A percentile compares a stretch with the other conserved stretches of the same genome.
These are phyloP conservation scores for Typhlomys cinereus DNA, from an alignment of 2,113 vertebrate genomes.

Conservation along the genomic window DNA sequence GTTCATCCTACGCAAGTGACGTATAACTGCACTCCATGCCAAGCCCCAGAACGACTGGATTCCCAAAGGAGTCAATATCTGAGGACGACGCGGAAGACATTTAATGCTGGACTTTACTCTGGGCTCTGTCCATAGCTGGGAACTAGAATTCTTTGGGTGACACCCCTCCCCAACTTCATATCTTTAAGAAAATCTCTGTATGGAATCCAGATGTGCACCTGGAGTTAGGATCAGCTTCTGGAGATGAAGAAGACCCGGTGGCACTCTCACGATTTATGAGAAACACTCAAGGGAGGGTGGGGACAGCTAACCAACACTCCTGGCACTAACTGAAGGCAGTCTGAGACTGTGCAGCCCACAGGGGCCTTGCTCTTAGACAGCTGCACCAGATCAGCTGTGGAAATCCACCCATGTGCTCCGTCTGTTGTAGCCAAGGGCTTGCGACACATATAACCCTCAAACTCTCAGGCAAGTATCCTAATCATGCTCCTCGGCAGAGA, in stretches of 20 bases:
- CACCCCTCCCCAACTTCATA: not conserved
- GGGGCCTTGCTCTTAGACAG: not conserved
- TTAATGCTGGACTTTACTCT: not conserved
- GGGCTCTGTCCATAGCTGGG: not conserved
- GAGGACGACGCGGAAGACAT: not conserved
- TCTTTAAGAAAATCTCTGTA: not conserved
- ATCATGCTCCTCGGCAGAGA: constrained; percentile 30
- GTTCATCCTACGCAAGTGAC: not conserved
- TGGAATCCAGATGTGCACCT: not conserved
- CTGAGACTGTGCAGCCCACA: not conserved
- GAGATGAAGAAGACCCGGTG: not conserved
- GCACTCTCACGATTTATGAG: not conserved
- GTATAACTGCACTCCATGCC: not conserved
- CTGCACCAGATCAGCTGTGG: not conserved
- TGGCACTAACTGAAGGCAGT: not conserved
- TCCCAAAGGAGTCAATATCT: not conserved
- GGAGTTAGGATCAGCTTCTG: not conserved
- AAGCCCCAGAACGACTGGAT: not conserved
- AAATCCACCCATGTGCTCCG: not conserved
- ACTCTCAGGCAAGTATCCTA: not conserved
- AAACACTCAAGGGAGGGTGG: not conserved
- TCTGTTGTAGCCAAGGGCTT: not conserved
- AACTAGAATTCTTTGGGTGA: not conserved
- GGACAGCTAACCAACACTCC: not conserved
- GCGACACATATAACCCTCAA: not conserved